Evolutionary conservation across 2,888 invertebrate genomes (phyloP), one percentile per base, ranked within the genome.

Genomic region (Drosophila picticornis): DNA sequence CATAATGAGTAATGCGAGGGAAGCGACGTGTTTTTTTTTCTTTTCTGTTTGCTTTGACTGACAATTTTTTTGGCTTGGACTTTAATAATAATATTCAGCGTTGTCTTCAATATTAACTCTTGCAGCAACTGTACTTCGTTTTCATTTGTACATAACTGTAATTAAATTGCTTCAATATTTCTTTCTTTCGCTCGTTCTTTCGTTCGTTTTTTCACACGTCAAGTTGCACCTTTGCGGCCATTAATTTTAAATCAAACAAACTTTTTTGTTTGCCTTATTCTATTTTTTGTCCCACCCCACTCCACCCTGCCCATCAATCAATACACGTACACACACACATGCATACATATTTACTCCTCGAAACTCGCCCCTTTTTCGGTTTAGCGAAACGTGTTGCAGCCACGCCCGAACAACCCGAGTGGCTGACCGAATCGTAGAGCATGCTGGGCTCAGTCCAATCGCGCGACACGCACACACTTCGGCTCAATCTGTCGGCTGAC

Each of bases 1-100:
- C 75, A 68, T 88, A 81, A 88, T 85, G 85, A 88, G 75, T 80
- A 77, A 84, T 79, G 74, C 71, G 73, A 29, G 60, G n/a, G n/a
- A 52, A 29, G 56, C 56, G n/a, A 22, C 22, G 48, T 40, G 38
- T 57, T 62, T 34, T 43, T 43, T 38, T 13, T 51, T 51, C 48
- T 11, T 40, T 4, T 32, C 34, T 25, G 27, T 11, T 25, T 59
- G 4, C 32, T n/a, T 25, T n/a, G 50, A 40, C 16, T 64, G 60
- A 38, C 56, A 63, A 60, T 57, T 55, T 50, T 38, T 43, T 64
- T 51, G 59, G 46, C 59, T 43, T 43, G 72, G 46, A 9, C 74
- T 83, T 79, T 79, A 81, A 76, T 72, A 65, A 62, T 43, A 83
- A 79, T 73, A 68, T 58, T 43, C 51, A 10, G 11, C 32, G 36